Evolutionary conservation across 2,797 vertebrate genomes (phyloP).

Genomic region (Bovichtus diacanthus): DNA sequence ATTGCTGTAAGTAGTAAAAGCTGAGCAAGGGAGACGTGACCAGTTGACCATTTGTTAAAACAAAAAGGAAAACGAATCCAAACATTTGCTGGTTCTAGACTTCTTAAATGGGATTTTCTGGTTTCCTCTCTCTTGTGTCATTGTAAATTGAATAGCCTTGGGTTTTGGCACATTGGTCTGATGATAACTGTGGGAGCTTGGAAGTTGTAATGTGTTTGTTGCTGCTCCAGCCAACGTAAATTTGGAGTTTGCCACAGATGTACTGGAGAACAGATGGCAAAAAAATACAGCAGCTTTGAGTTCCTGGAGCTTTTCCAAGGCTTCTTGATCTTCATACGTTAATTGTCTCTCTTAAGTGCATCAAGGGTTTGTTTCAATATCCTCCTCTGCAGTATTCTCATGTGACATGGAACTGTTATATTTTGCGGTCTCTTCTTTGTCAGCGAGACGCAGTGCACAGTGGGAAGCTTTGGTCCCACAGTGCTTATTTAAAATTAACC

Average conservation of each 20-base stretch:
- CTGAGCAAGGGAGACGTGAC: not conserved
- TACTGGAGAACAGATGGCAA: not conserved
- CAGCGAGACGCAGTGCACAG: not conserved
- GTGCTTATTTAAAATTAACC: not conserved
- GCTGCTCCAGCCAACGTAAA: not conserved
- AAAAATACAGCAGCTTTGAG: not conserved
- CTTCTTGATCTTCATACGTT: not conserved
- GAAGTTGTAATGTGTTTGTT: too few relatives aligned
- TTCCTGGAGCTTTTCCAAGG: not conserved
- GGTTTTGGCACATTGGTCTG: not conserved
- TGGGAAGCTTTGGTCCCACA: not conserved
- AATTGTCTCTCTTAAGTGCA: too few relatives aligned
- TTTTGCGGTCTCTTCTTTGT: constrained; percentile 9
- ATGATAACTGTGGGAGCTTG: not conserved
- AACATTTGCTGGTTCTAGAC: not conserved
- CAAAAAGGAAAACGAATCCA: not conserved
- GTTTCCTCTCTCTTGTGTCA: not conserved
- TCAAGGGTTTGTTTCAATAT: too few relatives aligned
- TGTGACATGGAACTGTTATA: not conserved
- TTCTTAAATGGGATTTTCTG: constrained; percentile 1
- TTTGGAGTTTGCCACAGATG: not conserved
- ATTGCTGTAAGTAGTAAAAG: not conserved
- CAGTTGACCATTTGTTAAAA: not conserved
- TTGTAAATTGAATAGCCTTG: not conserved
- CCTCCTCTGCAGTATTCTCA: not conserved